These are phyloP conservation scores for Epirrhoe tristata DNA, from an alignment of 2,888 invertebrate genomes.

Conservation along the genomic window DNA sequence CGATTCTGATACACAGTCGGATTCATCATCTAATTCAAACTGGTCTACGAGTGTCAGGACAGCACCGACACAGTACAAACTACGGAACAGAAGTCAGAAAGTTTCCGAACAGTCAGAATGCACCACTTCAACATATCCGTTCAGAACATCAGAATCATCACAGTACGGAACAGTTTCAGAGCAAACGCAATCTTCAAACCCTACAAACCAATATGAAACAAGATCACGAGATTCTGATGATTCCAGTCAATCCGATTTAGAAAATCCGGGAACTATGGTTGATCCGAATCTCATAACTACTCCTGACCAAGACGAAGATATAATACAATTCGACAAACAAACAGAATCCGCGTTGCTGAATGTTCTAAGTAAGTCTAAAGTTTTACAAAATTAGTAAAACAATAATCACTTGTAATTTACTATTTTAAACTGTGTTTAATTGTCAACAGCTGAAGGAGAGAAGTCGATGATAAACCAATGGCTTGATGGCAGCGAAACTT, in stretches of 20 bases:
- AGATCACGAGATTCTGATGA: background rate
- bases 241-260: constrained; percentile 12
- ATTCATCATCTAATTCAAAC: constrained; percentile 4
- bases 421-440: background rate
- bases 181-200: background rate
- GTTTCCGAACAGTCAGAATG: constrained; percentile 25
- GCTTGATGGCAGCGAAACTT: constrained; percentile 27
- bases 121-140: constrained; percentile 18
- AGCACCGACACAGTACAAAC: constrained; percentile 11
- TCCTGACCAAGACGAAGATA: constrained; percentile 1
- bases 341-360: constrained; percentile 13
- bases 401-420: background rate
- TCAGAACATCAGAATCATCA: constrained; percentile 23
- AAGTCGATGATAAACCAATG: constrained; percentile 28
- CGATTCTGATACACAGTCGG: constrained; percentile 8
- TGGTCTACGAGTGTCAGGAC: constrained; percentile 11
- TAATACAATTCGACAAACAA: constrained; percentile 8
- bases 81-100: constrained; percentile 16
- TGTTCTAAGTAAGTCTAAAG: constrained; percentile 35
- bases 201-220: background rate
- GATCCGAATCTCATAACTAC: constrained; percentile 17
- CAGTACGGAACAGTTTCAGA: constrained; percentile 1
- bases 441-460: constrained; percentile 33
- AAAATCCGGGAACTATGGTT: constrained; percentile 13
- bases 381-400: background rate